Evolutionary conservation across 2,888 invertebrate species (phyloP).

Genomic region (Halictus quadricinctus): DNA sequence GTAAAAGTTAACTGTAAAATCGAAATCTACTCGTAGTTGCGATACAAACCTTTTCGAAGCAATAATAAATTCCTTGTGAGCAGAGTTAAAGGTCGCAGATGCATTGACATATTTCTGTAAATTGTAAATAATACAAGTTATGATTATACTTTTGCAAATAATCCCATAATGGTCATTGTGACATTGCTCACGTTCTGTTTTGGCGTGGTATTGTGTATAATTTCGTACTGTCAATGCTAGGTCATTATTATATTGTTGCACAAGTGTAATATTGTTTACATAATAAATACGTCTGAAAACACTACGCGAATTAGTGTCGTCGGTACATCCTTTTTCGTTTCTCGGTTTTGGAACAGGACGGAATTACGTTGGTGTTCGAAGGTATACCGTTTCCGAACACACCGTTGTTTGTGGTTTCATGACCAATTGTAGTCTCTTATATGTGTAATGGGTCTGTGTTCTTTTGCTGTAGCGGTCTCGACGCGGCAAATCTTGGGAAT

Average conservation of each 20-base stretch:
- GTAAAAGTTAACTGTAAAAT: not conserved
- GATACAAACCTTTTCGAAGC: slow-evolving; percentile 48
- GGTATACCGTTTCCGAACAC: slow-evolving; percentile 32
- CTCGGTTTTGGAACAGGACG: not conserved
- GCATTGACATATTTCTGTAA: slow-evolving; percentile 43
- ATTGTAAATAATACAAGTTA: slow-evolving; percentile 47
- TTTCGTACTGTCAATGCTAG: not conserved
- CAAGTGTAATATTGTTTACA: slow-evolving; percentile 27
- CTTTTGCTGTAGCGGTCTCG: slow-evolving; percentile 45
- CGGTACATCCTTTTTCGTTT: not conserved
- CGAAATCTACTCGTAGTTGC: not conserved
- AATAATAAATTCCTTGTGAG: slow-evolving; percentile 28
- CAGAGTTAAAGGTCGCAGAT: slow-evolving; percentile 31
- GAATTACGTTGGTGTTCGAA: not conserved
- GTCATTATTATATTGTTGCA: slow-evolving; percentile 19
- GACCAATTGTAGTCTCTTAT: slow-evolving; percentile 36
- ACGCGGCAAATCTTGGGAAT: slow-evolving; percentile 73
- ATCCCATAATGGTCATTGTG: not conserved
- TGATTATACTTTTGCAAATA: slow-evolving; percentile 22
- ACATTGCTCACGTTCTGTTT: not conserved
- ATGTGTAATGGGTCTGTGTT: slow-evolving; percentile 35
- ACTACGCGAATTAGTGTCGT: slow-evolving; percentile 7
- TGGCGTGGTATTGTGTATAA: not conserved
- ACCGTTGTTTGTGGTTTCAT: slow-evolving; percentile 10
- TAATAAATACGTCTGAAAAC: slow-evolving; percentile 17